phyloP scores from a whole-genome alignment of 2,797 vertebrate species.

The Fringilla coelebs region DNA sequence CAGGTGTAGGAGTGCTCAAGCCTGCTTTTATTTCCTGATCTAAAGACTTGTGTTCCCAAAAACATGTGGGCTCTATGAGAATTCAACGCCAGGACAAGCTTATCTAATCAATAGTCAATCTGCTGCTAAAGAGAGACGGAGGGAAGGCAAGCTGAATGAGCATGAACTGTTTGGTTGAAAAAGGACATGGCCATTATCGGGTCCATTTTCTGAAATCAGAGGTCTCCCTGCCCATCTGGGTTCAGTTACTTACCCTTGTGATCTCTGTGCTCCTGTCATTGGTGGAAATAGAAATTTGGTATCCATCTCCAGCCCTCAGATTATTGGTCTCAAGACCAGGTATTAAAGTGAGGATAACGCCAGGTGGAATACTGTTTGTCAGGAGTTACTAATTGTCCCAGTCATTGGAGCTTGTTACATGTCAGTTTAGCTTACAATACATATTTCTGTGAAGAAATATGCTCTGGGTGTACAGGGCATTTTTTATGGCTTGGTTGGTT shows the following conservation, averaged over 20 bases:
- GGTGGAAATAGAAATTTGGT: not conserved
- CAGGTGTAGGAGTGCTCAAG: not conserved
- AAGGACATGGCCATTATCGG: not conserved
- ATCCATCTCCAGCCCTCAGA: not conserved
- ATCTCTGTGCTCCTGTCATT: not conserved
- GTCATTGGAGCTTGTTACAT: not conserved
- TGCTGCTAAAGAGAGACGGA: not conserved
- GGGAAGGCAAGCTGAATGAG: not conserved
- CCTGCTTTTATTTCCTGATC: not conserved
- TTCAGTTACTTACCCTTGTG: not conserved
- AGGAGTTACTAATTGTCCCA: not conserved
- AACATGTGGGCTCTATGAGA: not conserved
- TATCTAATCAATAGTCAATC: constrained; percentile 29
- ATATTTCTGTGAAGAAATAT: not conserved
- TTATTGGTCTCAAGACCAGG: not conserved
- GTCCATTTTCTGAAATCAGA: constrained; percentile 30
- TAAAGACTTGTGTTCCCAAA: not conserved
- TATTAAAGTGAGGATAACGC: not conserved
- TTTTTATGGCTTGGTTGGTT: not conserved
- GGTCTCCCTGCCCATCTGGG: not conserved
- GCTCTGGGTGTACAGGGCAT: not conserved
- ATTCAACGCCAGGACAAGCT: not conserved
- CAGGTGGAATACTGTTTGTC: not conserved
- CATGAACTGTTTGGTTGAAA: not conserved
- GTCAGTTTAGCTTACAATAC: not conserved